Evolutionary conservation across 2,113 vertebrate genomes (phyloP).

Genomic region (Conger conger): DNA sequence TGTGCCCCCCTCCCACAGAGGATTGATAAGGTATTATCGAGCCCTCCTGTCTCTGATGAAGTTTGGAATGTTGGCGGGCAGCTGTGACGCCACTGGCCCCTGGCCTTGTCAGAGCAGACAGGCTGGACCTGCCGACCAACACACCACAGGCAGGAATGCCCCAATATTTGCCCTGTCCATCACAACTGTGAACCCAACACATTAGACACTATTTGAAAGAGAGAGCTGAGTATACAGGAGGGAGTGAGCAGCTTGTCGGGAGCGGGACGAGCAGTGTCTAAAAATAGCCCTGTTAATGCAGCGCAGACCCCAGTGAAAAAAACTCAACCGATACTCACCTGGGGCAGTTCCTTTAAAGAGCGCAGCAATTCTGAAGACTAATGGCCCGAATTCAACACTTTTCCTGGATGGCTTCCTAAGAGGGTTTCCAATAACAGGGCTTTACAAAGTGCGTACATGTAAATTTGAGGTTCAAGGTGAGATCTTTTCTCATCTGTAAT

Average conservation of each 20-base stretch:
- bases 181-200: slow-evolving; percentile 51
- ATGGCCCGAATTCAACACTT: neutral
- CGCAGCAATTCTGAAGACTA: neutral
- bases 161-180: slow-evolving; percentile 67
- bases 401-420: neutral
- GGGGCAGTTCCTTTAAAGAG: neutral
- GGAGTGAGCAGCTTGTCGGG: neutral
- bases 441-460: neutral
- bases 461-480: neutral
- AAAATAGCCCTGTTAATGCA: neutral
- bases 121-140: slow-evolving; percentile 47
- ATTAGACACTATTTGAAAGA: slow-evolving; percentile 48
- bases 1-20: neutral
- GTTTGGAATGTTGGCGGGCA: slow-evolving; percentile 41
- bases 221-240: slow-evolving; percentile 37
- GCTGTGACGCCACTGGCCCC: slow-evolving; percentile 45
- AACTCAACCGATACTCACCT: neutral
- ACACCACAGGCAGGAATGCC: slow-evolving; percentile 58
- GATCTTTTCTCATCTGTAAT: neutral
- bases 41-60: slow-evolving; percentile 19
- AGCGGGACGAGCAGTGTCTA: neutral
- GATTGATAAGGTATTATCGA: slow-evolving; percentile 5
- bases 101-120: slow-evolving; percentile 56
- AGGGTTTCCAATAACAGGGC: neutral
- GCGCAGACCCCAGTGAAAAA: neutral